A percentile compares a stretch with the other conserved stretches of the same genome.
These are phyloP conservation scores for Gryllus longicercus DNA, from an alignment of 2,888 invertebrate genomes.

Conservation along the genomic window DNA sequence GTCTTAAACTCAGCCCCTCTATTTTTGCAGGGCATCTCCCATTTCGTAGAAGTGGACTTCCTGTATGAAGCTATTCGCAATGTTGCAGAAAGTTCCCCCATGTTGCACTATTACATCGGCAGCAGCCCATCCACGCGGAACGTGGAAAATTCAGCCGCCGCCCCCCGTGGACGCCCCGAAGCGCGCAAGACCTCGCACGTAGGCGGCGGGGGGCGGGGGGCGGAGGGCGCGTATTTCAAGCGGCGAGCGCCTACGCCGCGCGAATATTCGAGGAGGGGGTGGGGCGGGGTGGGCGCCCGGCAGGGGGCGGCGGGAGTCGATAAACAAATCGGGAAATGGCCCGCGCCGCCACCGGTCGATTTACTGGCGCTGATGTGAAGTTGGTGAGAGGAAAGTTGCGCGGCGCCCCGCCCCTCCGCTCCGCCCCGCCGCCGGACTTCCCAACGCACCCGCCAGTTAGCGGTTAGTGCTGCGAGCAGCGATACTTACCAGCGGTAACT, in stretches of 20 bases:
- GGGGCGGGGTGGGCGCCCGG: neutral
- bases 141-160: too few relatives aligned
- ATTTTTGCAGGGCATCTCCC: too few relatives aligned
- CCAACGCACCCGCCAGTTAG: neutral
- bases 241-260: neutral
- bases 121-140: too few relatives aligned
- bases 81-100: too few relatives aligned
- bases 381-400: constrained; percentile 7
- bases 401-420: neutral
- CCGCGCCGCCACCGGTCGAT: neutral
- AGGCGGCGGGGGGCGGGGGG: neutral
- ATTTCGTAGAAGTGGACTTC: too few relatives aligned
- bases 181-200: neutral
- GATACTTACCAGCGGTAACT: too few relatives aligned
- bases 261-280: neutral
- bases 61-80: too few relatives aligned
- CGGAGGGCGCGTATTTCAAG: neutral
- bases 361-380: neutral
- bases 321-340: neutral
- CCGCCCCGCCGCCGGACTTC: neutral
- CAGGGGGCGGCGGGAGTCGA: neutral
- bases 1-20: too few relatives aligned
- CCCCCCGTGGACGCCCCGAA: too few relatives aligned
- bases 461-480: neutral
- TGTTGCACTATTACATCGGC: too few relatives aligned